A percentile compares a stretch with the other conserved stretches of the same genome.
These are phyloP conservation scores for Hemicrepidius hirtus DNA, from an alignment of 2,888 invertebrate genomes.

Conservation along the genomic window DNA sequence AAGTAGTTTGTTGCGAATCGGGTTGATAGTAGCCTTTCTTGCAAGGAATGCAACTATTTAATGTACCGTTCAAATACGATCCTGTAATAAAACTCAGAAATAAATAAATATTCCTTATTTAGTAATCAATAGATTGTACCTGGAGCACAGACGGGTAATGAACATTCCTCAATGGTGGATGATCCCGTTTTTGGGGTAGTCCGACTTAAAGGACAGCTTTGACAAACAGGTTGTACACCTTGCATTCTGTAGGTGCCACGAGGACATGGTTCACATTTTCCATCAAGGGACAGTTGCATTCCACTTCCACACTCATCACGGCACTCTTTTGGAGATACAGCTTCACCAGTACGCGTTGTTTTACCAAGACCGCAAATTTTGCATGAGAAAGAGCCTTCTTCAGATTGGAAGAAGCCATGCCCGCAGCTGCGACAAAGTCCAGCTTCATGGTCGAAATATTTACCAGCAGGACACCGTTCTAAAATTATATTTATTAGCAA, in stretches of 20 bases:
- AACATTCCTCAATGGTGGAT: conserved; percentile 91
- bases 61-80: conserved; percentile 88
- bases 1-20: conserved; percentile 90
- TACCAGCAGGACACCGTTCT: conserved; percentile 95
- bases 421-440: conserved; percentile 95
- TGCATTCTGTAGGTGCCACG: conserved; percentile 82
- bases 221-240: conserved; percentile 92
- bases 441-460: conserved; percentile 92
- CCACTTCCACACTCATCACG: conserved; percentile 93
- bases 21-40: conserved; percentile 94
- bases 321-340: conserved; percentile 90
- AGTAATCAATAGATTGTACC: conserved; percentile 73
- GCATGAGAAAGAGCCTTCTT: conserved; percentile 93
- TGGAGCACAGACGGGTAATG: conserved; percentile 89
- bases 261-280: conserved; percentile 94
- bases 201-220: conserved; percentile 89
- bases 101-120: conserved; percentile 48
- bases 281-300: conserved; percentile 89
- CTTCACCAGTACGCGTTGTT: conserved; percentile 93
- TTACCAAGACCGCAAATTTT: conserved; percentile 91
- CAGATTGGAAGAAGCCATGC: conserved; percentile 94
- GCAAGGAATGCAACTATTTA: conserved; percentile 91
- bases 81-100: conserved; percentile 72
- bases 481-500: conserved; percentile 52
- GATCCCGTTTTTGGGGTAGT: conserved; percentile 93